These are phyloP conservation scores for Poliocrania exsul DNA, from an alignment of 2,797 vertebrate species.

Conservation along the genomic window DNA sequence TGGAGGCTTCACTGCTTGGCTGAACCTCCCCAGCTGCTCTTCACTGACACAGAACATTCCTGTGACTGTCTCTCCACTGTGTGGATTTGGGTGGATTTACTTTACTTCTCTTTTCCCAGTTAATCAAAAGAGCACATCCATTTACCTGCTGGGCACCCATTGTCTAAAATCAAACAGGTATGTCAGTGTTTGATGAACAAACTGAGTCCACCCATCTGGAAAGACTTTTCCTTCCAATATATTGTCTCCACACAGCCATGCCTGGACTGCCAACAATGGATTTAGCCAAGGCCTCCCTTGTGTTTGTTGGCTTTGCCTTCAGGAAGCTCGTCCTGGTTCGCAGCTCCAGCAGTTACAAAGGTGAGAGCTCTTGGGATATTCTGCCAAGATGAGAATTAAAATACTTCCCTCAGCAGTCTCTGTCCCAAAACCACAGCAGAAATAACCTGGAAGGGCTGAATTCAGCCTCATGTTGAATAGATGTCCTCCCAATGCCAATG, in stretches of 20 bases:
- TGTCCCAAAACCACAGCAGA: background rate
- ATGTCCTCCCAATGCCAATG: background rate
- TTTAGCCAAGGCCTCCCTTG: background rate
- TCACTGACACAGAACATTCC: background rate
- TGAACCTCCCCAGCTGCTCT: background rate
- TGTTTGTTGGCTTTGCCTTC: background rate
- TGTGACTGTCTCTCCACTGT: background rate
- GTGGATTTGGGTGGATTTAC: background rate
- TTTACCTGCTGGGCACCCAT: background rate
- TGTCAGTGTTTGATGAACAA: conserved; percentile 1
- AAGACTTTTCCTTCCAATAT: background rate
- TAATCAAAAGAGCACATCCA: background rate
- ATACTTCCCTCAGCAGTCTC: background rate
- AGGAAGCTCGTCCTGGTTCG: conserved; percentile 25
- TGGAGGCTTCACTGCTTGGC: background rate
- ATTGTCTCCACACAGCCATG: background rate
- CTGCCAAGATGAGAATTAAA: background rate
- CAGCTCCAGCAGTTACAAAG: background rate
- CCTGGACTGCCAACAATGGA: background rate
- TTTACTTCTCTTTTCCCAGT: background rate
- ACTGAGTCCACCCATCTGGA: background rate
- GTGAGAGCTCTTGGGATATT: background rate
- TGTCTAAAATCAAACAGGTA: conserved; percentile 13
- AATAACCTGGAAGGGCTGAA: background rate
- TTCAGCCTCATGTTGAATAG: accelerated